Conservation (phyloP, 2,797 vertebrate genomes). For the Melanogrammus aeglefinus region DNA sequence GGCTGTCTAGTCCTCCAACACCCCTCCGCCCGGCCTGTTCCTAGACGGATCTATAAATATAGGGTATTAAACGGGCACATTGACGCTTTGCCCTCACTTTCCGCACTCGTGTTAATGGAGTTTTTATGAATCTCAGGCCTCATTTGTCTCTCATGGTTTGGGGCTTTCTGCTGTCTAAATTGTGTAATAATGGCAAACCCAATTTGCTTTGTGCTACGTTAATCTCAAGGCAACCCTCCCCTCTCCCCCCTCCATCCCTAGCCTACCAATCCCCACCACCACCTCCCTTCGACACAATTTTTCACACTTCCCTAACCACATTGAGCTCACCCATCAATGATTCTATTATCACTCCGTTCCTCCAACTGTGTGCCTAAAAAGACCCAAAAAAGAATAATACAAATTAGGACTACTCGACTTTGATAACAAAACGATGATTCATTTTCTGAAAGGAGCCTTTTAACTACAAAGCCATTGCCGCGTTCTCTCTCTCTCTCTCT, state of each 20-base stretch:
- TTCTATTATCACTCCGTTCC: constrained; percentile 68
- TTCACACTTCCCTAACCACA: constrained; percentile 69
- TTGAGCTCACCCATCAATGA: constrained; percentile 71
- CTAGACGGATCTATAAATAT: no score
- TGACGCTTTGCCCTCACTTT: constrained; percentile 57
- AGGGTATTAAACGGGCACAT: constrained; percentile 26
- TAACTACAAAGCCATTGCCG: constrained; percentile 43
- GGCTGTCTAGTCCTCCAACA: no score
- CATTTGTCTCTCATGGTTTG: constrained; percentile 74
- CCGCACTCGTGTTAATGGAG: constrained; percentile 66
- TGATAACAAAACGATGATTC: constrained; percentile 44
- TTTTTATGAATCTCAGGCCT: constrained; percentile 74
- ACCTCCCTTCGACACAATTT: constrained; percentile 21
- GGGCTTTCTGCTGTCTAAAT: constrained; percentile 67
- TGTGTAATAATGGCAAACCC: constrained; percentile 75
- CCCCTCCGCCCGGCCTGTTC: no score
- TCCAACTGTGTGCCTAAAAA: constrained; percentile 17
- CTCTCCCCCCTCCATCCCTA: constrained; percentile 43
- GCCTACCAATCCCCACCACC: constrained; percentile 42
- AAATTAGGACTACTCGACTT: constrained; percentile 39
- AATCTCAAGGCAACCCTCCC: constrained; percentile 54
- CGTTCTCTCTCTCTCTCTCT: constrained; percentile 42
- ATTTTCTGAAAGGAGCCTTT: constrained; percentile 35
- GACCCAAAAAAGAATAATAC: constrained; percentile 30
- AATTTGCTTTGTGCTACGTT: constrained; percentile 76